Conservation (phyloP, 1,140 invertebrate genomes). For the Drosophila sechellia region DNA sequence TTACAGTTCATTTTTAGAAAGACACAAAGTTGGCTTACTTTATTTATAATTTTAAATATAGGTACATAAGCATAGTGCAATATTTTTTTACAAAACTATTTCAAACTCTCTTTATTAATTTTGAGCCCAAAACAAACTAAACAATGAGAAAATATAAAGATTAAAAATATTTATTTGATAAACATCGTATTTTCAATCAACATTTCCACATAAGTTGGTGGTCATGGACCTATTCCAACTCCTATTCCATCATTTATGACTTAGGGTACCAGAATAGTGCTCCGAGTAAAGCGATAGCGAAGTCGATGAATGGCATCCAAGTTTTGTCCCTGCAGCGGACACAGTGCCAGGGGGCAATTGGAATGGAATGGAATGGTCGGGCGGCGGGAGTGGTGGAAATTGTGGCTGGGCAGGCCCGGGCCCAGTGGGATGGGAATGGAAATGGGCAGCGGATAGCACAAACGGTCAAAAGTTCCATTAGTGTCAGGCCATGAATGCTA, state of each 20-base stretch:
- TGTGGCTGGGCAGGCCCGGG: not conserved
- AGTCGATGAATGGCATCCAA: constrained; percentile 44
- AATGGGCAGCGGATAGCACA: constrained; percentile 48
- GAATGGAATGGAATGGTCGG: constrained; percentile 22
- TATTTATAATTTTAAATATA: no score
- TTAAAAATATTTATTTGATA: not conserved
- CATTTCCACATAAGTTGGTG: no score
- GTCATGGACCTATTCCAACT: not conserved
- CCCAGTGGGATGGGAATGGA: not conserved
- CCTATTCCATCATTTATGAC: no score
- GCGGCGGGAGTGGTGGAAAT: constrained; percentile 4
- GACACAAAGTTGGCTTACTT: no score
- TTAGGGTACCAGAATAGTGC: constrained; percentile 16
- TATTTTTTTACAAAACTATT: no score
- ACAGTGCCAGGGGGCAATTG: constrained; percentile 25
- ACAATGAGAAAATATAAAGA: not conserved
- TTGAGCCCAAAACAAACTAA: no score
- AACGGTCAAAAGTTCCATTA: constrained; percentile 75
- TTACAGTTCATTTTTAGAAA: no score
- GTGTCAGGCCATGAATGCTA: constrained; percentile 74
- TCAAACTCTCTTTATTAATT: no score
- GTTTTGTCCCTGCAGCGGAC: constrained; percentile 46
- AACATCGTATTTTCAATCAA: no score
- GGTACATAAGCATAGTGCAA: no score
- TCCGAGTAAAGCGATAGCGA: constrained; percentile 9